A percentile compares a stretch with the other conserved stretches of the same genome.
These are phyloP conservation scores for Xestia c-nigrum DNA, from an alignment of 2,888 invertebrate genomes.

Conservation along the genomic window DNA sequence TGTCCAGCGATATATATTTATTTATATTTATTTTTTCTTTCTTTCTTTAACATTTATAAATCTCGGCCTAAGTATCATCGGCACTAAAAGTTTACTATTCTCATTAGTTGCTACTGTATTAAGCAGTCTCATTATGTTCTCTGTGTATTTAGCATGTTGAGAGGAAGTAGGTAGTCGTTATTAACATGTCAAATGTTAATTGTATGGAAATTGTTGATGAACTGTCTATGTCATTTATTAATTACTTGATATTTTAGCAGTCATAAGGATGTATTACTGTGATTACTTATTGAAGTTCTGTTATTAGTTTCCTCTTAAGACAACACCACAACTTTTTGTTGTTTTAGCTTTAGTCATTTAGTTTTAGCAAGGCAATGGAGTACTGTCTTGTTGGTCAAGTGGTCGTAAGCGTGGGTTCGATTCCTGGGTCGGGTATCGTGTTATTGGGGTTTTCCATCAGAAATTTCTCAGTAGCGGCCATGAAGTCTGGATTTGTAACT, in stretches of 20 bases:
- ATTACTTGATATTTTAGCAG: constrained; percentile 32
- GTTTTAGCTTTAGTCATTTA: neutral
- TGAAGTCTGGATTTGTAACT: too few relatives aligned
- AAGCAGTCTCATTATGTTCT: constrained; percentile 68
- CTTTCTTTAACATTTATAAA: neutral
- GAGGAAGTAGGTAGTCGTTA: constrained; percentile 75
- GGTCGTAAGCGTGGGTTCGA: too few relatives aligned
- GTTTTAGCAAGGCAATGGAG: neutral
- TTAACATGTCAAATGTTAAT: constrained; percentile 79
- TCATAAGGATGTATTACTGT: neutral
- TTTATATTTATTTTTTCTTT: too few relatives aligned
- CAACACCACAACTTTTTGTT: too few relatives aligned
- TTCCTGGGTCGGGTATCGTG: too few relatives aligned
- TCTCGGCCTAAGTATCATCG: constrained; percentile 47
- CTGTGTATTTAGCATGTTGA: constrained; percentile 68
- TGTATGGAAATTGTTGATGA: constrained; percentile 70
- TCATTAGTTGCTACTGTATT: constrained; percentile 70
- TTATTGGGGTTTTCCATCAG: too few relatives aligned
- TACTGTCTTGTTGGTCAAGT: neutral
- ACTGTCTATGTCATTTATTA: constrained; percentile 38
- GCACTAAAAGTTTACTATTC: constrained; percentile 60
- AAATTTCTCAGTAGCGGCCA: too few relatives aligned
- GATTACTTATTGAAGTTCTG: neutral
- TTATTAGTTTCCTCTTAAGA: neutral
- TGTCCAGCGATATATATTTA: too few relatives aligned